phyloP scores from a whole-genome alignment of 2,888 invertebrate species.

The Pycnomerus fuliginosus region DNA sequence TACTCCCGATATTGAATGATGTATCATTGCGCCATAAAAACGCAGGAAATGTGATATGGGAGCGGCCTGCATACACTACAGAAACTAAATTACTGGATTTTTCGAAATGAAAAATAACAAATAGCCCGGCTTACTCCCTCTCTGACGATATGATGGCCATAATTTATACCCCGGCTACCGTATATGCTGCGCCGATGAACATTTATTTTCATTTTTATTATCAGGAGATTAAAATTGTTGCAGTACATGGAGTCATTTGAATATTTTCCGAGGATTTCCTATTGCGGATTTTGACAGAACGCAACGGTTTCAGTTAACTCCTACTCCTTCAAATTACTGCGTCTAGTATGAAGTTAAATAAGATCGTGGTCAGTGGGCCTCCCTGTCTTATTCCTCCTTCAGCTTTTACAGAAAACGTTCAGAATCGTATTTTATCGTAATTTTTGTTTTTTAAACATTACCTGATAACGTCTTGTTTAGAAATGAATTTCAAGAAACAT shows the following conservation, averaged over 20 bases:
- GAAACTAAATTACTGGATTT: conserved; percentile 56
- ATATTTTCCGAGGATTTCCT: conserved; percentile 48
- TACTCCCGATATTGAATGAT: conserved; percentile 56
- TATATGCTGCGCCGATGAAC: conserved; percentile 51
- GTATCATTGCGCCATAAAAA: conserved; percentile 56
- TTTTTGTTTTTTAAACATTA: no score
- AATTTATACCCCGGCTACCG: conserved; percentile 49
- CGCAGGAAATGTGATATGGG: conserved; percentile 56
- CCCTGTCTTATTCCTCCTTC: no score
- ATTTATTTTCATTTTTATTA: conserved; percentile 56
- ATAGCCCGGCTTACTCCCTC: conserved; percentile 54
- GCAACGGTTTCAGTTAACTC: no score
- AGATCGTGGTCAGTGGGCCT: no score
- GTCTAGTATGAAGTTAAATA: no score
- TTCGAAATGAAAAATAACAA: conserved; percentile 57
- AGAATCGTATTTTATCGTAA: no score
- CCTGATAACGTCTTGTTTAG: no score
- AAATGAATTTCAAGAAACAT: no score
- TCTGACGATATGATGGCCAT: conserved; percentile 54
- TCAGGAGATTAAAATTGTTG: conserved; percentile 56
- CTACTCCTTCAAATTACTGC: no score
- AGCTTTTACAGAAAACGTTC: no score
- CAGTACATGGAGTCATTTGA: conserved; percentile 51
- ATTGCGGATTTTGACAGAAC: conserved; percentile 38
- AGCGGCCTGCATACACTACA: conserved; percentile 50